A percentile compares a stretch with the other conserved stretches of the same genome.
phyloP scores from a whole-genome alignment of 2,113 vertebrate species.

The Hydropotes inermis region DNA sequence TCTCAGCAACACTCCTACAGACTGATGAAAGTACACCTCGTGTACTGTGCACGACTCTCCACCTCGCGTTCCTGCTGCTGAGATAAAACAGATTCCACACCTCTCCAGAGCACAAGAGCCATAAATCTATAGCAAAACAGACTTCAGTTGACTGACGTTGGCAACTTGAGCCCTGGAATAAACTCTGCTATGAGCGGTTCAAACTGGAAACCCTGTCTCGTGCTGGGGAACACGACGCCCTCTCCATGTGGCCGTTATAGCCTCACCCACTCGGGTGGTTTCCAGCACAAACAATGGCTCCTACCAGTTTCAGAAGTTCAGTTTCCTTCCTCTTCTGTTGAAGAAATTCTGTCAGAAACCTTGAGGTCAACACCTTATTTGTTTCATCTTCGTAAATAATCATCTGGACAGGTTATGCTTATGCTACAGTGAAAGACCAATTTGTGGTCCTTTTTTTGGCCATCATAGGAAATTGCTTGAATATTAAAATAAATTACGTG shows the following conservation, averaged over 20 bases:
- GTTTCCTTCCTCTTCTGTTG: conserved; percentile 37
- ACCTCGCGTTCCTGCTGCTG: not conserved
- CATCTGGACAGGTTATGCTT: not conserved
- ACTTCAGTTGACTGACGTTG: rapidly evolving
- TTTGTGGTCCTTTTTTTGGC: not conserved
- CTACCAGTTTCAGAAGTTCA: conserved; percentile 17
- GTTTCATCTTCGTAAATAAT: not conserved
- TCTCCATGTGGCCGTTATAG: conserved; percentile 44
- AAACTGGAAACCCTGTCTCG: conserved; percentile 49
- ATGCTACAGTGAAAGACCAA: rapidly evolving
- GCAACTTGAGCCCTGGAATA: conserved; percentile 48
- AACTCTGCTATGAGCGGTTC: conserved; percentile 37
- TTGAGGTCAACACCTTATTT: not conserved
- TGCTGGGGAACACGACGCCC: conserved; percentile 57
- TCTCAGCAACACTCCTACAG: not conserved
- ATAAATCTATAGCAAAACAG: no score
- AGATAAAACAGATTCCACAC: not conserved
- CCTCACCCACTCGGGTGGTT: conserved; percentile 32
- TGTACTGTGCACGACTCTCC: not conserved
- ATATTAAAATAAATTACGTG: not conserved
- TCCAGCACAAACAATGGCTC: conserved; percentile 59
- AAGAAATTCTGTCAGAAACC: conserved; percentile 1
- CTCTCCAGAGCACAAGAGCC: not conserved
- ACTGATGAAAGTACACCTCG: no score
- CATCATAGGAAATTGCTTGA: not conserved